Base-by-base conservation (phyloP, 2,113 vertebrate genomes). In the Halichoerus grypus region DNA sequence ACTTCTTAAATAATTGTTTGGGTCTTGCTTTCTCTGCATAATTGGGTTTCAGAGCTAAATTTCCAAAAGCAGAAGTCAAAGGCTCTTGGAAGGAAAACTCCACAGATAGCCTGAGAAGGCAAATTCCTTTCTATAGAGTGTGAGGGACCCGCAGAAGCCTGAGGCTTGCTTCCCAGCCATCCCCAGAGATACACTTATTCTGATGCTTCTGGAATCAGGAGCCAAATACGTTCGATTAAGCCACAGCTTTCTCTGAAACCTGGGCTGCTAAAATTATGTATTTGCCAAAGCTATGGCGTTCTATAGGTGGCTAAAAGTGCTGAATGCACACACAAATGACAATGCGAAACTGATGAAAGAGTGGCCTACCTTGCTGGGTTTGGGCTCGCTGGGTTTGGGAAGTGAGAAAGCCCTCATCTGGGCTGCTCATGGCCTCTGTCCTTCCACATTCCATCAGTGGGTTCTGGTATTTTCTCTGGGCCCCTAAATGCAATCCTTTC, bases 201-300 rank as follows among this genome's bases (percentile, higher is more conserved):
- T 11, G 24, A 33, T 2, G 67, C 80, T 67, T 53, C 33, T 39
- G 55, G 67, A 31, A 65, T 57, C 33, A 7, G 42, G 53, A 28
- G 42, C 39, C 67, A 1, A 5, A 3, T 10, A 9, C 0, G 0
- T 24, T 4, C 26, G 18, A 71, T 7, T 22, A 33, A 33, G 33
- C 69, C 36, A 36, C 65, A 49, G 83, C 16, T 1, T 0, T 16
- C 10, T 53, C 77, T 61, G 26, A 31, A 12, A 21, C 16, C 36
- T 9, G 5, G 46, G 92, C 61, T 7, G 55, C 14, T 26, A 51
- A n/a, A 28, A 21, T n/a, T 0, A 61, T 1, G 9, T 1, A 19
- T n/a, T 77, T 14, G 39, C n/a, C 18, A 13, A 26, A 1, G 55
- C 39, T 36, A 8, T 3, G 12, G 4, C 28, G 49, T 24, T 21